Conservation (phyloP, 2,797 vertebrate species). For the Apodemus agrarius region DNA sequence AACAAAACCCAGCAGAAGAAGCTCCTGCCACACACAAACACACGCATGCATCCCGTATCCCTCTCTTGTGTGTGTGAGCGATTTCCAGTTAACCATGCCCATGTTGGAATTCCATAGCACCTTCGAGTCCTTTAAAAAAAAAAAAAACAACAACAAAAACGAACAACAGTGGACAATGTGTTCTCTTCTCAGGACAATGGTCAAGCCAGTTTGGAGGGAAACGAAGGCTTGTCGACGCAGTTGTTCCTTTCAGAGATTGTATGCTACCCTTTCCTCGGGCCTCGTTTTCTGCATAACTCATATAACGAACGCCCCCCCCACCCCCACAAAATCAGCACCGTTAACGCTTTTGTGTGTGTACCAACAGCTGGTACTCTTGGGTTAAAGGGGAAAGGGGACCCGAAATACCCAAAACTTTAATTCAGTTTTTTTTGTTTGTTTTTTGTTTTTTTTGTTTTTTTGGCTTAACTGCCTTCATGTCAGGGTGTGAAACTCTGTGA, state of each 20-base stretch:
- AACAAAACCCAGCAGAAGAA: not conserved
- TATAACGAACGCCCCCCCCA: conserved; percentile 66
- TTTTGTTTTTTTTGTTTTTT: no score
- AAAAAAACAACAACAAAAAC: no score
- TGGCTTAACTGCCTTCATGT: not conserved
- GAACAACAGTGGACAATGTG: not conserved
- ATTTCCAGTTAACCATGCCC: not conserved
- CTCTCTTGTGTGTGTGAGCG: not conserved
- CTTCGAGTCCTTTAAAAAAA: not conserved
- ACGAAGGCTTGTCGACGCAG: not conserved
- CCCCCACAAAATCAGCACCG: conserved; percentile 43
- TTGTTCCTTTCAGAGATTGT: not conserved
- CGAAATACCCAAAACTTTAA: conserved; percentile 69
- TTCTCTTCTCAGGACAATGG: conserved; percentile 36
- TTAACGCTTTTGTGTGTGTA: conserved; percentile 59
- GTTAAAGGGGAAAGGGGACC: not conserved
- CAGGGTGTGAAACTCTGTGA: not conserved
- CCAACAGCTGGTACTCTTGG: conserved; percentile 61
- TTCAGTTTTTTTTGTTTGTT: no score
- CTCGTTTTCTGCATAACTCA: conserved; percentile 76
- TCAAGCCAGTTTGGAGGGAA: not conserved
- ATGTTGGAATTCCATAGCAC: not conserved
- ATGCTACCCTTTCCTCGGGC: conserved; percentile 12
- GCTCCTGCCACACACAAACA: not conserved
- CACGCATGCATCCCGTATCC: not conserved